These are phyloP conservation scores for Acanthosepion esculentum DNA, from an alignment of 2,888 invertebrate genomes.

Conservation along the genomic window DNA sequence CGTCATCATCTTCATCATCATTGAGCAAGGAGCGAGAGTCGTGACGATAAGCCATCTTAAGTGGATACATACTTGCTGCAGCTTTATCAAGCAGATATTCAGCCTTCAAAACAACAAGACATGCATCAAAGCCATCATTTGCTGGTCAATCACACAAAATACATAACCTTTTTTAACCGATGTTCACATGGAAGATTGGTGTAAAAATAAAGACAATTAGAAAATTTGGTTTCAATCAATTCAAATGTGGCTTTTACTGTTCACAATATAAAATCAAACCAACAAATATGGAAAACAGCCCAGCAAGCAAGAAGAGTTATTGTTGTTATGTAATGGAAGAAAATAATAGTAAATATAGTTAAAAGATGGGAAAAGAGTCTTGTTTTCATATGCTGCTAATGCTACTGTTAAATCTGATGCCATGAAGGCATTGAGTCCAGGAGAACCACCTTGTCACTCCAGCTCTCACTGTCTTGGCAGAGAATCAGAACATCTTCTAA, in stretches of 20 bases:
- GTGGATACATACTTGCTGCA: slow-evolving; percentile 44
- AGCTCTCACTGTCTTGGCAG: no score
- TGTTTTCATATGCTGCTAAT: no score
- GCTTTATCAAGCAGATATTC: slow-evolving; percentile 41
- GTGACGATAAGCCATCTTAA: neutral
- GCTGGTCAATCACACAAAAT: neutral
- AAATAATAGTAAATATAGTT: no score
- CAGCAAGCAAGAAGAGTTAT: neutral
- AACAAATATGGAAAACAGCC: neutral
- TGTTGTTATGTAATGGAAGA: neutral
- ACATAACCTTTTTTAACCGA: neutral
- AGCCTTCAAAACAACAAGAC: slow-evolving; percentile 40
- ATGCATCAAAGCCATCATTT: neutral
- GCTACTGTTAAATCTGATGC: no score
- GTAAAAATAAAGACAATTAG: neutral
- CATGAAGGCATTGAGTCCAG: no score
- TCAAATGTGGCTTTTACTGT: neutral
- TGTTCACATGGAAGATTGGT: no score
- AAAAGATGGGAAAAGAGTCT: no score
- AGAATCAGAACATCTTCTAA: no score
- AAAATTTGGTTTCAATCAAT: neutral
- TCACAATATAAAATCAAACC: neutral
- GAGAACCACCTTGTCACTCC: no score
- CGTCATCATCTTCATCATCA: slow-evolving; percentile 49
- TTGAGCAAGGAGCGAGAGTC: slow-evolving; percentile 7